These are phyloP conservation scores for Podarcis muralis DNA, from an alignment of 2,113 vertebrate genomes.

Conservation along the genomic window DNA sequence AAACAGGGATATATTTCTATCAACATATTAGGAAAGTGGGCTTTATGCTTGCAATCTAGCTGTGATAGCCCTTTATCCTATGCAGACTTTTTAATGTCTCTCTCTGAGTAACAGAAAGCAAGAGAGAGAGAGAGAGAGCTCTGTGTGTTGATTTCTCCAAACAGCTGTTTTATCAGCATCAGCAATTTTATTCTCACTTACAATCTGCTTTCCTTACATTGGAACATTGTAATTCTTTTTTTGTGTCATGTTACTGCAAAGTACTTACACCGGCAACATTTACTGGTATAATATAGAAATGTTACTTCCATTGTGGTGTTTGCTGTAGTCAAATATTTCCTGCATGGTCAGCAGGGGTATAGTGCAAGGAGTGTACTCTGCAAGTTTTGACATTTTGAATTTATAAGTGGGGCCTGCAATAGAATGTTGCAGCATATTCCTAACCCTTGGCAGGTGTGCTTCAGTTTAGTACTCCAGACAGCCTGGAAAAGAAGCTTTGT, in stretches of 20 bases:
- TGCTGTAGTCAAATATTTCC: background rate
- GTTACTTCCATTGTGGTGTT: slow-evolving; percentile 4
- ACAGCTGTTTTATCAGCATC: slow-evolving; percentile 15
- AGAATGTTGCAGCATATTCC: background rate
- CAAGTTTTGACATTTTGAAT: background rate
- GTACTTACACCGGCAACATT: background rate
- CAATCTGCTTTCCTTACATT: background rate
- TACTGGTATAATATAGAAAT: background rate
- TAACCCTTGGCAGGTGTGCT: background rate
- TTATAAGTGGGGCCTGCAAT: background rate
- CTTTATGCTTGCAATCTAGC: background rate
- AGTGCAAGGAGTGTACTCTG: background rate
- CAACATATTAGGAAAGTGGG: background rate
- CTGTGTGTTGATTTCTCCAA: background rate
- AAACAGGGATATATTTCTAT: background rate
- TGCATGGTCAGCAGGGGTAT: background rate
- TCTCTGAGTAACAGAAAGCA: background rate
- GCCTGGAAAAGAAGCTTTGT: background rate
- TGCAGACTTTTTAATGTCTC: background rate
- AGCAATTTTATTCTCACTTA: slow-evolving; percentile 13
- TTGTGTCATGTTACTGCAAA: slow-evolving; percentile 8
- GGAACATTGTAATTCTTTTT: background rate
- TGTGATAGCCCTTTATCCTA: background rate
- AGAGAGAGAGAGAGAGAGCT: background rate
- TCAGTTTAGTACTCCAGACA: background rate